Evolutionary conservation across 2,113 vertebrate genomes (phyloP).

Genomic region (Malurus elegans): DNA sequence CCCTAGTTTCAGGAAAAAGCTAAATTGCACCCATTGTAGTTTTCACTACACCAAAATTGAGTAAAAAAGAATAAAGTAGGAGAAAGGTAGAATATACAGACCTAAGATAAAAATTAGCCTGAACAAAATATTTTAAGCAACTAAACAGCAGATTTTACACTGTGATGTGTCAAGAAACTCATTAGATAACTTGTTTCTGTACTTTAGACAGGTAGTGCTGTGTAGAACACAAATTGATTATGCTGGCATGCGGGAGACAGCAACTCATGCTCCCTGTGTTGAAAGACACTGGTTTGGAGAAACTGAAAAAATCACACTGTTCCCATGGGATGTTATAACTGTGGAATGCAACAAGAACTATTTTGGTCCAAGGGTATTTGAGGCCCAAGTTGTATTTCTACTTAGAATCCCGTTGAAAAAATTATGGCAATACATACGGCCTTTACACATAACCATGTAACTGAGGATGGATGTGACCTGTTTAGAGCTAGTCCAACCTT

Average conservation of each 20-base stretch:
- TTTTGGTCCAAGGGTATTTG: not conserved
- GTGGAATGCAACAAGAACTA: not conserved
- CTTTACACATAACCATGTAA: not conserved
- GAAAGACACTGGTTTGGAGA: not conserved
- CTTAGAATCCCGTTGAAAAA: not conserved
- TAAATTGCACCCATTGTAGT: not conserved
- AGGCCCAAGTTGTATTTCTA: not conserved
- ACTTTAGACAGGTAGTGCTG: not conserved
- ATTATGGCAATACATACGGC: not conserved
- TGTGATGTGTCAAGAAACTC: not conserved
- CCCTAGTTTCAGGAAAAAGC: not conserved
- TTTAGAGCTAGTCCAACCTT: not conserved
- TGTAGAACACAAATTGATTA: not conserved
- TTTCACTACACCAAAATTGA: not conserved
- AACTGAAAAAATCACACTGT: not conserved
- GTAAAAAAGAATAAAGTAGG: not conserved
- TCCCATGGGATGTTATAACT: not conserved
- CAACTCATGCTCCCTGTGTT: not conserved
- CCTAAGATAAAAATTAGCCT: not conserved
- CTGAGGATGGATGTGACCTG: not conserved
- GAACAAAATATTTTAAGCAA: not conserved
- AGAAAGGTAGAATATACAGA: not conserved
- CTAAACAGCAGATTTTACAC: not conserved
- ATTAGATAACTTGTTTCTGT: not conserved
- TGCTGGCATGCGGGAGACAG: not conserved